Base-by-base conservation (phyloP, 2,113 vertebrate genomes). In the Phocoena sinus region DNA sequence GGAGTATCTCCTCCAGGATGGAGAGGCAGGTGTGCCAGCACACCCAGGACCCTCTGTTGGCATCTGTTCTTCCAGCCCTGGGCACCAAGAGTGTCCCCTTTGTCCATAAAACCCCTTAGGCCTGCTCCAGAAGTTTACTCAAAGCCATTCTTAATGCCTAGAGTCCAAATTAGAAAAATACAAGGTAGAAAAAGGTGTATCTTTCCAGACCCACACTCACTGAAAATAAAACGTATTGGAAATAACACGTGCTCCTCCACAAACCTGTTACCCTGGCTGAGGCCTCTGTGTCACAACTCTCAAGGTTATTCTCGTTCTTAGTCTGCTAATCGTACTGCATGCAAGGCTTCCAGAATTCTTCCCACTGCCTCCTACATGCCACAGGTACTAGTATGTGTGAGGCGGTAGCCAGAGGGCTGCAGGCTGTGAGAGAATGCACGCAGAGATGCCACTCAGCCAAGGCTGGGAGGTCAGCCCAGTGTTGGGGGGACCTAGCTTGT, bases 81-180 rank as follows among this genome's bases (percentile, higher is more conserved):
- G 80, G 53, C 88, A 62, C 79, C 28, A 18, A 13, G 53, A 47
- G 14, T 44, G 8, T 60, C 70, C 14, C 56, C 18, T 71, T 3
- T 38, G 31, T 65, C 65, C 38, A 50, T 31, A 31, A 63, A 81
- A 21, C 47, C 14, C 18, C 25, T 47, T 47, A 38, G 60, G 33
- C n/a, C 58, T 86, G 56, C 33, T 77, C 71, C n/a, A 20, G 20
- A 20, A 17, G 63, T 60, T 58, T 13, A 65, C 25, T 50, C 87
- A 82, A 77, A 94, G 18, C 67, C 36, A 84, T 28, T 25, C 83
- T 82, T 53, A 67, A 56, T 50, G 67, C 62, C 20, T 63, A 11
- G 28, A 53, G n/a, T 47, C 44, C 38, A 82, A 41, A 36, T 47
- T 65, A 67, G 74, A 84, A 93, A 88, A 71, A 73, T 80, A 38